These are phyloP conservation scores for Hippasteria phrygiana DNA, from an alignment of 53 echinoderm and acorn worm genomes.

Conservation along the genomic window DNA sequence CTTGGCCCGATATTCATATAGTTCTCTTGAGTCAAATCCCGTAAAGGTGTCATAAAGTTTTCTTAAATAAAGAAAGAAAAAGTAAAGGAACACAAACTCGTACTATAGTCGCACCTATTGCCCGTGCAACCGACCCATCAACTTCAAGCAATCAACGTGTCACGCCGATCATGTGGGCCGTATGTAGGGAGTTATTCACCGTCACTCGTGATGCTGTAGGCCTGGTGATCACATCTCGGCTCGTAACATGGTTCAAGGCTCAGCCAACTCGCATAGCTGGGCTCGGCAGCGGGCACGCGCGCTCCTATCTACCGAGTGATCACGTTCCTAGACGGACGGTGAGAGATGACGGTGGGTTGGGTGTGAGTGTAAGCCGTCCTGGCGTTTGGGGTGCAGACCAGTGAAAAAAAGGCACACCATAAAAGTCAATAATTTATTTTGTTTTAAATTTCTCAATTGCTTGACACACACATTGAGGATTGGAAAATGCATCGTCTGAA, in stretches of 20 bases:
- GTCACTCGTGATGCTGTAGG: not conserved
- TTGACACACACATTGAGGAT: too few species aligned
- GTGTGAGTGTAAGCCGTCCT: too few species aligned
- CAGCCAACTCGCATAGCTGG: slow-evolving; percentile 41
- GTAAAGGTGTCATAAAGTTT: too few species aligned
- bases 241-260: slow-evolving; percentile 35
- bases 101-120: too few species aligned
- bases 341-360: not conserved
- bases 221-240: slow-evolving; percentile 43
- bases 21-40: too few species aligned
- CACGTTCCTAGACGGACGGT: slow-evolving; percentile 3
- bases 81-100: too few species aligned
- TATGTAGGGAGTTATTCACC: slow-evolving; percentile 32
- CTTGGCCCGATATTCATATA: too few species aligned
- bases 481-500: too few species aligned
- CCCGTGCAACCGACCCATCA: not conserved
- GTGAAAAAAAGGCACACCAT: not conserved
- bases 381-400: too few species aligned
- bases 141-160: not conserved
- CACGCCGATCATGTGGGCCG: not conserved
- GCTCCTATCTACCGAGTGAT: not conserved
- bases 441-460: not conserved
- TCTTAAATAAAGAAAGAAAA: too few species aligned
- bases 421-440: not conserved
- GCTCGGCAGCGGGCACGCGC: slow-evolving; percentile 28